These are phyloP conservation scores for Acarapis woodi DNA, from an alignment of 1,140 invertebrate genomes.

Conservation along the genomic window DNA sequence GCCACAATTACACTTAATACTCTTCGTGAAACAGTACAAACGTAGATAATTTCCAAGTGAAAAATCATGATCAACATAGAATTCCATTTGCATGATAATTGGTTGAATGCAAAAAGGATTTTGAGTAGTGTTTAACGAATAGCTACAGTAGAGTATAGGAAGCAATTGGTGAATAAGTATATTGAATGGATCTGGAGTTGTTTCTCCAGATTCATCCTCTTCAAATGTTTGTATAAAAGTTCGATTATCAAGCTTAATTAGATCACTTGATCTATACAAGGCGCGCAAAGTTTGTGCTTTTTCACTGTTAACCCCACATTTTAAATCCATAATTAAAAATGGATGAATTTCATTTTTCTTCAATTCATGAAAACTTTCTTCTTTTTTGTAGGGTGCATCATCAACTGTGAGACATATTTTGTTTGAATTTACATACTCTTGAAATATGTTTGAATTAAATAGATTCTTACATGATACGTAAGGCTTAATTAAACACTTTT, in stretches of 20 bases:
- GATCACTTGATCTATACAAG: slow-evolving; percentile 54
- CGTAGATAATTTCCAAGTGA: slow-evolving; percentile 75
- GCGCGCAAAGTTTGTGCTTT: slow-evolving; percentile 40
- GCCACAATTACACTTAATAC: slow-evolving; percentile 51
- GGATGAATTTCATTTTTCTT: slow-evolving; percentile 22
- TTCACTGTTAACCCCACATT: slow-evolving; percentile 3
- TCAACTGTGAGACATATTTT: not conserved
- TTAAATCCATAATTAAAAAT: slow-evolving; percentile 20
- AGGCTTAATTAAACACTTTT: slow-evolving; percentile 1
- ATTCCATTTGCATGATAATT: slow-evolving; percentile 67
- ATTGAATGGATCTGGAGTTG: slow-evolving; percentile 41
- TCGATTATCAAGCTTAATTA: slow-evolving; percentile 17
- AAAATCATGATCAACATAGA: slow-evolving; percentile 79
- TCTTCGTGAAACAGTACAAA: slow-evolving; percentile 32
- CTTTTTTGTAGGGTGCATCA: not conserved
- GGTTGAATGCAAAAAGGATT: slow-evolving; percentile 67
- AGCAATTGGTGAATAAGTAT: slow-evolving; percentile 58
- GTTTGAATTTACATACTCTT: not conserved
- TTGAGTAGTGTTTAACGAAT: slow-evolving; percentile 39
- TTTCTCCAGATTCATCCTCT: not conserved
- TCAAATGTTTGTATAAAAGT: slow-evolving; percentile 4
- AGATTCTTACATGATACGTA: not conserved
- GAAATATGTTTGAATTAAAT: not conserved
- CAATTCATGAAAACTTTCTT: not conserved
- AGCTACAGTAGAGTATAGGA: slow-evolving; percentile 70